These are phyloP conservation scores for Cossypha dichroa DNA, from an alignment of 2,797 vertebrate genomes.

Conservation along the genomic window DNA sequence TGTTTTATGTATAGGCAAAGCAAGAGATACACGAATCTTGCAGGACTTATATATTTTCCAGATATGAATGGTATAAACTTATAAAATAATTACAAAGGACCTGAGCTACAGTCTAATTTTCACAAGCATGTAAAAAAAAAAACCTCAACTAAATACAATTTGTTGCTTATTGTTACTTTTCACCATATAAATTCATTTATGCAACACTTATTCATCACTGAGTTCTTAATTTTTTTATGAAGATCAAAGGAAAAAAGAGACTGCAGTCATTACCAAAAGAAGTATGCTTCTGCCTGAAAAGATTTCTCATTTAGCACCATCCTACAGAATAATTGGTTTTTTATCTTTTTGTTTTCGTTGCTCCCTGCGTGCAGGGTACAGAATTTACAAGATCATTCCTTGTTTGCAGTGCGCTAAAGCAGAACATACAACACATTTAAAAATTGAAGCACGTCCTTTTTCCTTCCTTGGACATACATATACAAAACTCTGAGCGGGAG, in stretches of 20 bases:
- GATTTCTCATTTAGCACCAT: not conserved
- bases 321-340: not conserved
- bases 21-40: not conserved
- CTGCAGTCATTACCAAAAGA: not conserved
- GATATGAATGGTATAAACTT: not conserved
- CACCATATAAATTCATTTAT: not conserved
- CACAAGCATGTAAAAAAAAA: not conserved
- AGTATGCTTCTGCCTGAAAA: not conserved
- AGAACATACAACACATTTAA: not conserved
- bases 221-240: not conserved
- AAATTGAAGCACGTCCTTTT: not conserved
- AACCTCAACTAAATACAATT: not conserved
- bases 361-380: not conserved
- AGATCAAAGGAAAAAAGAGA: not conserved
- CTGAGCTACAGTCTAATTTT: not conserved
- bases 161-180: not conserved
- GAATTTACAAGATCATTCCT: not conserved
- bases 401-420: not conserved
- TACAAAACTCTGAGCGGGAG: not conserved
- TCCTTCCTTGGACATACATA: not conserved
- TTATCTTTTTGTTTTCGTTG: not conserved
- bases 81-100: not conserved
- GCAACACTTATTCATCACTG: not conserved
- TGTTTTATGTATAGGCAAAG: not conserved
- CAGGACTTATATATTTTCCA: not conserved